phyloP scores from a whole-genome alignment of 2,113 vertebrate species.

The Megaceryle torquata region DNA sequence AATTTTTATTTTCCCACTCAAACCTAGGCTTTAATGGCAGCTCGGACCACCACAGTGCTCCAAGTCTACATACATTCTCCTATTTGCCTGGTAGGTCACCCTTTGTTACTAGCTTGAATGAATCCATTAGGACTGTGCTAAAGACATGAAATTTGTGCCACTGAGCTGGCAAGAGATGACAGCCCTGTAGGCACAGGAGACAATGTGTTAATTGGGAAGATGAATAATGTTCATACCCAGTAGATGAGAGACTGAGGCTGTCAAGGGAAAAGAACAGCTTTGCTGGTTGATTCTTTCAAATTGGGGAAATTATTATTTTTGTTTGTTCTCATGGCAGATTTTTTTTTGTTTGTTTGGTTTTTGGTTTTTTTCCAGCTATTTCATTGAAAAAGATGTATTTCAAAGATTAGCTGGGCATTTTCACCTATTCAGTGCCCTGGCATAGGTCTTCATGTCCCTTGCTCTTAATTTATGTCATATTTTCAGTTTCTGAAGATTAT shows the following conservation, averaged over 20 bases:
- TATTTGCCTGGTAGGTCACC: not conserved
- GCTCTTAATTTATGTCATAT: not conserved
- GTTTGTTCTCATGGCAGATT: not conserved
- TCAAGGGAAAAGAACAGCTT: slow-evolving; percentile 26
- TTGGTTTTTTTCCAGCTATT: not conserved
- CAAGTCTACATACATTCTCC: not conserved
- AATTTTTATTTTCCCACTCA: not conserved
- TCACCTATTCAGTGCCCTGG: not conserved
- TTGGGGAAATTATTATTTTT: not conserved
- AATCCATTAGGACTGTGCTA: not conserved
- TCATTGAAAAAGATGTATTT: not conserved
- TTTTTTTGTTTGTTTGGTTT: no score
- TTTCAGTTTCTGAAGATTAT: not conserved
- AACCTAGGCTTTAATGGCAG: not conserved
- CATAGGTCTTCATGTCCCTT: not conserved
- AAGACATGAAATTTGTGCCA: slow-evolving; percentile 7
- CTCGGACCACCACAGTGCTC: not conserved
- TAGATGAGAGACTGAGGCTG: not conserved
- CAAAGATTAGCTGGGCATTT: not conserved
- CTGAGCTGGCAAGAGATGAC: not conserved
- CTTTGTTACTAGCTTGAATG: slow-evolving; percentile 14
- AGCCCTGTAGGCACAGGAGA: not conserved
- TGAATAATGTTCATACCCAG: not conserved
- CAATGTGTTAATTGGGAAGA: slow-evolving; percentile 6
- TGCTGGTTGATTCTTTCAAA: not conserved